phyloP scores from a whole-genome alignment of 2,888 invertebrate species.

The Brachyptera putata region DNA sequence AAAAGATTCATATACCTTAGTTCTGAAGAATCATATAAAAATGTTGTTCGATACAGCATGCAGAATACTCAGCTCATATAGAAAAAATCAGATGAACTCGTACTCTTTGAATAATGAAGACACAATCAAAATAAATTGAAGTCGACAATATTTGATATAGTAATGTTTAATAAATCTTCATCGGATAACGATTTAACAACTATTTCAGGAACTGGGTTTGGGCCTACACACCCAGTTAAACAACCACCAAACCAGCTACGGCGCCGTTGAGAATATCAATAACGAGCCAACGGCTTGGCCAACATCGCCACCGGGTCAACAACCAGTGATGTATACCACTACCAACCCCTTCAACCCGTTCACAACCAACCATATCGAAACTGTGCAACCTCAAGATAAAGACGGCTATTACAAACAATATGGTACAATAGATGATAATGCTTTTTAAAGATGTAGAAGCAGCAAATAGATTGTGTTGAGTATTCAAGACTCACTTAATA shows the following conservation, averaged over 20 bases:
- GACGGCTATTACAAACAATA: conserved; percentile 52
- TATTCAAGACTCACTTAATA: no score
- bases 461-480: no score
- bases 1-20: no score
- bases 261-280: conserved; percentile 56
- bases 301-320: background rate
- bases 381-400: conserved; percentile 60
- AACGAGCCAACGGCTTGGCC: conserved; percentile 50
- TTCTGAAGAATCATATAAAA: no score
- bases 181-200: no score
- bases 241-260: conserved; percentile 47
- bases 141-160: no score
- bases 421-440: conserved; percentile 46
- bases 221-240: conserved; percentile 39
- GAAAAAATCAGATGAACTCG: no score
- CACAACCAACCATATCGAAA: conserved; percentile 45
- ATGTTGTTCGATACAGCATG: no score
- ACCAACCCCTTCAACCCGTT: conserved; percentile 48
- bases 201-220: conserved; percentile 34
- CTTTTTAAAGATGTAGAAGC: background rate
- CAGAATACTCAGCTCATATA: no score
- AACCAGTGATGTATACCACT: conserved; percentile 16
- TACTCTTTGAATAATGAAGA: no score
- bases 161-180: no score
- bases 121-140: no score